phyloP scores from a whole-genome alignment of 35 echinoderm and acorn worm genomes.

The Acanthaster planci region DNA sequence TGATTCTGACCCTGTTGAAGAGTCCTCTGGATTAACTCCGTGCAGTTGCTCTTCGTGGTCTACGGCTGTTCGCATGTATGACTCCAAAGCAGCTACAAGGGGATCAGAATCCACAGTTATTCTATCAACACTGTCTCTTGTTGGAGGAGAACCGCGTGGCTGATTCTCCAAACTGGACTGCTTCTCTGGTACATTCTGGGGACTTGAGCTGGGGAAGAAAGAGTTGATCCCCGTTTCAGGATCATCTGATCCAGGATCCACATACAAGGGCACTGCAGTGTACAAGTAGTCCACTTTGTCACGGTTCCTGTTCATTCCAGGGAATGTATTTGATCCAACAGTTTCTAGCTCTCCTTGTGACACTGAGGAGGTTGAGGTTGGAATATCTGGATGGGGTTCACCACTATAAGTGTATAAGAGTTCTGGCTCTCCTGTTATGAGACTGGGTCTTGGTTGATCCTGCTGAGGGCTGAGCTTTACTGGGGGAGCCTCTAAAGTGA shows the following conservation, averaged over 20 bases:
- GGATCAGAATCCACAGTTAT: not conserved
- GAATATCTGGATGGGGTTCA: not conserved
- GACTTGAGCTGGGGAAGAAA: not conserved
- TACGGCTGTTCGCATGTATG: not conserved
- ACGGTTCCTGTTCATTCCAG: not conserved
- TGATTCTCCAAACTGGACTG: slow-evolving; percentile 11
- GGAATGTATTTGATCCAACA: not conserved
- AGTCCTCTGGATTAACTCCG: slow-evolving; percentile 4
- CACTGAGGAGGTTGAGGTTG: not conserved
- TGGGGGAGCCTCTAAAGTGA: slow-evolving; percentile 55
- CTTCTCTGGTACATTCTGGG: slow-evolving; percentile 3
- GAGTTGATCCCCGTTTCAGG: not conserved
- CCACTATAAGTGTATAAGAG: not conserved
- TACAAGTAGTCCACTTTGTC: not conserved
- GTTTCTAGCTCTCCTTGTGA: not conserved
- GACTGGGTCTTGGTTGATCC: slow-evolving; percentile 15
- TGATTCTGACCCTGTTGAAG: not conserved
- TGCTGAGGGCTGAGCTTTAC: slow-evolving; percentile 60
- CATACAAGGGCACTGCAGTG: slow-evolving; percentile 12
- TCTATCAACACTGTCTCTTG: slow-evolving; percentile 33
- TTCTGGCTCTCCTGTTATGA: not conserved
- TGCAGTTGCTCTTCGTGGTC: not conserved
- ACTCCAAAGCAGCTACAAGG: not conserved
- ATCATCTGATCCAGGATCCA: not conserved
- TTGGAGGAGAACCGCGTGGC: slow-evolving; percentile 15